Percentiles rank a stretch among this genome's conserved stretches.
phyloP scores from a whole-genome alignment of 2,113 vertebrate species.

The Urocynchramus pylzowi region DNA sequence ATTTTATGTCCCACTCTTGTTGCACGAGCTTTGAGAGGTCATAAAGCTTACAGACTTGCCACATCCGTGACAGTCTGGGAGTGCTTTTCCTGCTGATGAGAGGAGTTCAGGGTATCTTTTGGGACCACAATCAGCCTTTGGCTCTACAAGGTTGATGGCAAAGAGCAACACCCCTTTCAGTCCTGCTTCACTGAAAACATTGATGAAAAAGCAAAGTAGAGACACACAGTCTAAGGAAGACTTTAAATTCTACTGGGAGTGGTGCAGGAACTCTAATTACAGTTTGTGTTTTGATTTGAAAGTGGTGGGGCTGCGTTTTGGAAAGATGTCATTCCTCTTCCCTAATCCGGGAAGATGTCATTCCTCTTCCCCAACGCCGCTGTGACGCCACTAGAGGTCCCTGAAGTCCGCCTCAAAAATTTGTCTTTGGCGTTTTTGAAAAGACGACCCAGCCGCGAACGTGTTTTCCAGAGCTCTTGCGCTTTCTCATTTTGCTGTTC shows the following conservation, averaged over 20 bases:
- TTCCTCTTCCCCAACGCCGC: neutral
- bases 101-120: neutral
- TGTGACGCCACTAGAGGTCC: slow-evolving; percentile 53
- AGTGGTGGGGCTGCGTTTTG: neutral
- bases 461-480: neutral
- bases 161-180: neutral
- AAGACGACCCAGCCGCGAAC: rapidly evolving
- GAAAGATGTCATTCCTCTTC: neutral
- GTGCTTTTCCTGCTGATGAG: neutral
- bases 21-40: neutral
- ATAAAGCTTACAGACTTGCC: neutral
- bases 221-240: neutral
- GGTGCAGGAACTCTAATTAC: neutral
- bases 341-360: neutral
- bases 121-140: neutral
- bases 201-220: neutral
- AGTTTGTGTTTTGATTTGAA: neutral
- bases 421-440: neutral
- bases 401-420: neutral
- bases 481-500: neutral
- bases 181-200: neutral
- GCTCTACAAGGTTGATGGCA: neutral
- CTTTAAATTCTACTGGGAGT: neutral
- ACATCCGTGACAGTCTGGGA: rapidly evolving
- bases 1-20: neutral